Conservation (phyloP, 2,113 vertebrate genomes). For the Chaetodon trifascialis region DNA sequence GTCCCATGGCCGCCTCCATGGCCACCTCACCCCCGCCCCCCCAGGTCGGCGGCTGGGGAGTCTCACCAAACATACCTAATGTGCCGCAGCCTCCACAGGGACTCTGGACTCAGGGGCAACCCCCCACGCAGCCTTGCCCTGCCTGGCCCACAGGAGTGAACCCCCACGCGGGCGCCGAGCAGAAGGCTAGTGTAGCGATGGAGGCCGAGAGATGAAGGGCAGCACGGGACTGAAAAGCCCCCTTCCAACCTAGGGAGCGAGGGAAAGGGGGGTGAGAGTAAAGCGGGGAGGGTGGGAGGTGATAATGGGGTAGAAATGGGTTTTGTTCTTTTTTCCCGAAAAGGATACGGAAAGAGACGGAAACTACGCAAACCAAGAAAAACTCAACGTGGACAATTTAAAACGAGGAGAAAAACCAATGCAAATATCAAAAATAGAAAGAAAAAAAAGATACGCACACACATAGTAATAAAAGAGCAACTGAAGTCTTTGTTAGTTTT, state of each 20-base stretch:
- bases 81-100: slow-evolving; percentile 84
- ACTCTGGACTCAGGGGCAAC: slow-evolving; percentile 91
- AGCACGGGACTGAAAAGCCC: slow-evolving; percentile 58
- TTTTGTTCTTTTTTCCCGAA: slow-evolving; percentile 58
- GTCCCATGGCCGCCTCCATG: slow-evolving; percentile 88
- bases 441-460: slow-evolving; percentile 71
- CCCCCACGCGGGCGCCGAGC: slow-evolving; percentile 86
- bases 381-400: slow-evolving; percentile 80
- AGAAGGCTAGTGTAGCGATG: slow-evolving; percentile 93
- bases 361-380: slow-evolving; percentile 82
- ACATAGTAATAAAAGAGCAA: slow-evolving; percentile 82
- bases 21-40: slow-evolving; percentile 92
- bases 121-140: slow-evolving; percentile 84
- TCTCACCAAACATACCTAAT: slow-evolving; percentile 83
- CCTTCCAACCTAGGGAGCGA: slow-evolving; percentile 4
- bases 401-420: slow-evolving; percentile 81
- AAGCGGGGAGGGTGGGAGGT: slow-evolving; percentile 15
- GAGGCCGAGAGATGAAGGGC: slow-evolving; percentile 97
- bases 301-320: slow-evolving; percentile 41
- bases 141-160: slow-evolving; percentile 89
- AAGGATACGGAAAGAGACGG: slow-evolving; percentile 58
- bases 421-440: slow-evolving; percentile 74
- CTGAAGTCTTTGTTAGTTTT: slow-evolving; percentile 81
- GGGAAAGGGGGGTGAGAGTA: slow-evolving; percentile 2
- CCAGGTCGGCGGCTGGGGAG: slow-evolving; percentile 85